Conservation (phyloP, 2,888 invertebrate species). For the Eledone cirrhosa region DNA sequence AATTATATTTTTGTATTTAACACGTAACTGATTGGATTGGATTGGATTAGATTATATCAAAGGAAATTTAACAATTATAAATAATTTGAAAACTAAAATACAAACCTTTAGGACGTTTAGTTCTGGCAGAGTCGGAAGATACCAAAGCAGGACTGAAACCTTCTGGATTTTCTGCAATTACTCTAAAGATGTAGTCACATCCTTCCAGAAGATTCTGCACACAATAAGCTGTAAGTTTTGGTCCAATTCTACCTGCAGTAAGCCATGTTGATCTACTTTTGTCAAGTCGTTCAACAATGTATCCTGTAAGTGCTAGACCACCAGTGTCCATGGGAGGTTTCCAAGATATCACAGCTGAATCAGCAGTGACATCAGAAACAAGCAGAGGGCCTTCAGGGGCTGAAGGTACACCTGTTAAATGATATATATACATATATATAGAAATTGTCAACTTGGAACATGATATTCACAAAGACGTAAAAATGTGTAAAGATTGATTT, state of each 20-base stretch:
- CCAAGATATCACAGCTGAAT: conserved; percentile 57
- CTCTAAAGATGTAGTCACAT: conserved; percentile 79
- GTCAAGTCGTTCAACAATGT: conserved; percentile 46
- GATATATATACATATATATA: not conserved
- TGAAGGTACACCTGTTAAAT: conserved; percentile 43
- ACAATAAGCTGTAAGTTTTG: conserved; percentile 41
- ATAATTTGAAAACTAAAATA: not conserved
- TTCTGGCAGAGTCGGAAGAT: conserved; percentile 6
- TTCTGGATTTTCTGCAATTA: conserved; percentile 87
- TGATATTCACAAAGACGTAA: too few relatives aligned
- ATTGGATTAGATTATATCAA: too few relatives aligned
- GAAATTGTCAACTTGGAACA: too few relatives aligned
- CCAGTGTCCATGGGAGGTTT: conserved; percentile 60
- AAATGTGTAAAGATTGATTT: too few relatives aligned
- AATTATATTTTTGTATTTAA: too few relatives aligned
- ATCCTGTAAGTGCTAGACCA: conserved; percentile 51
- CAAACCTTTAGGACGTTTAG: conserved; percentile 16
- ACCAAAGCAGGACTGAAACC: conserved; percentile 69
- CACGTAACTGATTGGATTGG: too few relatives aligned
- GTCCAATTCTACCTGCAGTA: conserved; percentile 42
- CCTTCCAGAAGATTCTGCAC: conserved; percentile 48
- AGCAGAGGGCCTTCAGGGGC: conserved; percentile 45
- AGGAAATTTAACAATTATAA: too few relatives aligned
- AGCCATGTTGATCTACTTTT: conserved; percentile 42
- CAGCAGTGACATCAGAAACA: conserved; percentile 40